Conservation (phyloP, 2,113 vertebrate species). For the Solenodon paradoxus region DNA sequence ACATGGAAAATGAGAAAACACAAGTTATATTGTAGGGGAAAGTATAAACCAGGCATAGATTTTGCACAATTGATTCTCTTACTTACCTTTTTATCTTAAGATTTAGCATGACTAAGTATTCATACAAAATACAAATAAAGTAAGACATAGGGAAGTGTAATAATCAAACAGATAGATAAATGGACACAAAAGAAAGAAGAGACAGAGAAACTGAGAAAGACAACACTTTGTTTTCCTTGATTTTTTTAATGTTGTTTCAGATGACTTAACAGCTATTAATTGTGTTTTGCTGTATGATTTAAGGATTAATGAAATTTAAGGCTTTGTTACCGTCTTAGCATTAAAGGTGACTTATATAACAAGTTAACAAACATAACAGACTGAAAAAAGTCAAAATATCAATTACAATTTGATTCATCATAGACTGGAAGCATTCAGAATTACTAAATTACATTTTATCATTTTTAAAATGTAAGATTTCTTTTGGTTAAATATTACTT, state of each 20-base stretch:
- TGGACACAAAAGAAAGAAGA: slow-evolving; percentile 76
- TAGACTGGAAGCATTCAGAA: slow-evolving; percentile 60
- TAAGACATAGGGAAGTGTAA: slow-evolving; percentile 60
- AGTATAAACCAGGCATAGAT: not conserved
- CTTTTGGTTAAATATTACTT: slow-evolving; percentile 60
- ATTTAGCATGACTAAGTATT: slow-evolving; percentile 61
- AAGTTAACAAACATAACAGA: slow-evolving; percentile 54
- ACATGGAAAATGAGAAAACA: slow-evolving; percentile 37
- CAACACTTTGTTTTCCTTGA: slow-evolving; percentile 75
- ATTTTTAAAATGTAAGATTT: slow-evolving; percentile 54
- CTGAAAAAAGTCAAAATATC: slow-evolving; percentile 57
- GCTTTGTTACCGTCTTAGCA: slow-evolving; percentile 56
- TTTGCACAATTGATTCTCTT: slow-evolving; percentile 25
- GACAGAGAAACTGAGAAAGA: slow-evolving; percentile 79
- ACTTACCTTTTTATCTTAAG: slow-evolving; percentile 71
- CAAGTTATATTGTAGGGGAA: not conserved
- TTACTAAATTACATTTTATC: slow-evolving; percentile 54
- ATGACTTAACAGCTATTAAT: slow-evolving; percentile 66
- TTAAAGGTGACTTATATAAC: slow-evolving; percentile 62
- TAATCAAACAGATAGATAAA: slow-evolving; percentile 56
- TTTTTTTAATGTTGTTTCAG: slow-evolving; percentile 72
- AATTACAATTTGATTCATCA: slow-evolving; percentile 53
- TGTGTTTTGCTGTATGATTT: slow-evolving; percentile 51
- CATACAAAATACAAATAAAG: slow-evolving; percentile 68
- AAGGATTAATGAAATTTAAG: slow-evolving; percentile 57